These are phyloP conservation scores for Parnassius smintheus DNA, from an alignment of 2,888 invertebrate genomes.

Conservation along the genomic window DNA sequence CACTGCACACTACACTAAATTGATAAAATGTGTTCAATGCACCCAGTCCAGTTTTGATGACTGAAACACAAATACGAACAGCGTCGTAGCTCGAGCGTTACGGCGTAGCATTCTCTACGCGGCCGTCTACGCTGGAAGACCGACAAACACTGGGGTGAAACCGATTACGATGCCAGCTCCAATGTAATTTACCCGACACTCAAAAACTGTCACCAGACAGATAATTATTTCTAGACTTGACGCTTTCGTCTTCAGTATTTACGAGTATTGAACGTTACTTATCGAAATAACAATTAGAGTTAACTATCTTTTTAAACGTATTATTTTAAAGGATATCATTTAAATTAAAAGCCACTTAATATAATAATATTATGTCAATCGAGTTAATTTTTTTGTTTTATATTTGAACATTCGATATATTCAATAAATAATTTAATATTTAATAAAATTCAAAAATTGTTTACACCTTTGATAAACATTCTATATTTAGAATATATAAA, in stretches of 20 bases:
- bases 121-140: conserved; percentile 41
- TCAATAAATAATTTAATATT: no score
- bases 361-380: no score
- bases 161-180: conserved; percentile 49
- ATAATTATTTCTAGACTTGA: conserved; percentile 2
- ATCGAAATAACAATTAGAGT: no score
- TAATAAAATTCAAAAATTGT: no score
- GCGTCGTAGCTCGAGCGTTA: conserved; percentile 37
- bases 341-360: no score
- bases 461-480: no score
- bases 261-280: no score
- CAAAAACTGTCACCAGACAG: conserved; percentile 10
- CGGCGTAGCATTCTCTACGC: conserved; percentile 48
- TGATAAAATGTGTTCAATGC: conserved; percentile 30
- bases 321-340: no score
- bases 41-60: conserved; percentile 13
- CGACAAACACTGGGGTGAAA: conserved; percentile 48
- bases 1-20: conserved; percentile 20
- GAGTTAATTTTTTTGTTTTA: no score
- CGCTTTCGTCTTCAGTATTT: neutral
- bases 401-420: no score
- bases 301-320: no score
- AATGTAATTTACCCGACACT: conserved; percentile 25
- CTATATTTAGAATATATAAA: no score
- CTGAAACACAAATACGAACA: conserved; percentile 8